A percentile compares a stretch with the other conserved stretches of the same genome.
Conservation (phyloP, 2,888 invertebrate species). For the Ceraclea dissimilis region DNA sequence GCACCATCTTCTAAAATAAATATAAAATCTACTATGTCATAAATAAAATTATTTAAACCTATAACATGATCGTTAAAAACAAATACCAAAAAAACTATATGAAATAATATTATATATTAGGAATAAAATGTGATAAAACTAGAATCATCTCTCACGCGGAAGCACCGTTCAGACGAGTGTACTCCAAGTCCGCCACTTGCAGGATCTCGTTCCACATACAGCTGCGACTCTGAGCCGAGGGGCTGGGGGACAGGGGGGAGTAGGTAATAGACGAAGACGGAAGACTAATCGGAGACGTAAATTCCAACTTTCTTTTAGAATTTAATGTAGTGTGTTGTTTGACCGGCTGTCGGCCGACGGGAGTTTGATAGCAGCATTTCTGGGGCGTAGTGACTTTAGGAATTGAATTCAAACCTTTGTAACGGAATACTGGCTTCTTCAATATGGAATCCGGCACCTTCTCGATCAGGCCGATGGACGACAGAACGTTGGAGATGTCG, state of each 20-base stretch:
- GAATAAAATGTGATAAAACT: constrained; percentile 4
- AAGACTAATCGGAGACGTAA: constrained; percentile 34
- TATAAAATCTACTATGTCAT: no score
- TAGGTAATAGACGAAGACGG: constrained; percentile 37
- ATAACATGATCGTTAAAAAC: no score
- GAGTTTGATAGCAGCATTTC: constrained; percentile 35
- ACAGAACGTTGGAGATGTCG: constrained; percentile 71
- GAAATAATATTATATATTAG: neutral
- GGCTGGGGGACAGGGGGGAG: constrained; percentile 38
- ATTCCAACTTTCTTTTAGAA: constrained; percentile 45
- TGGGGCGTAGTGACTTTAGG: constrained; percentile 37
- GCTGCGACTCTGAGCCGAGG: constrained; percentile 45
- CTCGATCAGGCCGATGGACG: constrained; percentile 63
- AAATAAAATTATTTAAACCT: no score
- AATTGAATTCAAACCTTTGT: constrained; percentile 49
- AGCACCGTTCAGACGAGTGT: constrained; percentile 41
- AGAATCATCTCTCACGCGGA: constrained; percentile 5
- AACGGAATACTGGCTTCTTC: constrained; percentile 60
- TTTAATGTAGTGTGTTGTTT: constrained; percentile 38
- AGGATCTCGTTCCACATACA: constrained; percentile 47
- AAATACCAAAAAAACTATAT: no score
- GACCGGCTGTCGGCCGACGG: constrained; percentile 34
- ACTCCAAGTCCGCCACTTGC: constrained; percentile 51
- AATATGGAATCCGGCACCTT: constrained; percentile 57
- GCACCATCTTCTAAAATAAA: no score